These are phyloP conservation scores for Drosophila lini DNA, from an alignment of 1,140 invertebrate species.

Conservation along the genomic window DNA sequence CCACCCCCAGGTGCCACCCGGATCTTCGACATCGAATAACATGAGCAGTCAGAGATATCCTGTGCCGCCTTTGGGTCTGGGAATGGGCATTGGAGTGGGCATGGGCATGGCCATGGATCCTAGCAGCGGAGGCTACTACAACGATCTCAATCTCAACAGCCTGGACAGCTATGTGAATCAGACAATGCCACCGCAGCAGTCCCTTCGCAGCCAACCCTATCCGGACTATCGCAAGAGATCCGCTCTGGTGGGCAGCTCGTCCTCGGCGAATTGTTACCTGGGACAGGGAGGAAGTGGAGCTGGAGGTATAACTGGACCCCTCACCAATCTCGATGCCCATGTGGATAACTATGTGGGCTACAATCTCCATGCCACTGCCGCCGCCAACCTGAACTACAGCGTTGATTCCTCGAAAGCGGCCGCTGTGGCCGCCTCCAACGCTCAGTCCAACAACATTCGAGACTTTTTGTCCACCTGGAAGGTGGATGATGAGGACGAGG, in stretches of 20 bases:
- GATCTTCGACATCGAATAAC: conserved; percentile 10
- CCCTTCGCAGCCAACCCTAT: conserved; percentile 26
- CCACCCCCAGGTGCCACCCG: conserved; percentile 15
- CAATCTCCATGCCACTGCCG: conserved; percentile 48
- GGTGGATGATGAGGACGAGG: conserved; percentile 78
- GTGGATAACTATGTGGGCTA: conserved; percentile 65
- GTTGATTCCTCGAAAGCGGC: conserved; percentile 7
- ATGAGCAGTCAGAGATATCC: conserved; percentile 44
- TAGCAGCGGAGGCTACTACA: conserved; percentile 60
- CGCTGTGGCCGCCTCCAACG: conserved; percentile 12
- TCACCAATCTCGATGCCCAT: conserved; percentile 60
- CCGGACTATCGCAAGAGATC: conserved; percentile 68
- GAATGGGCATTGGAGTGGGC: conserved; percentile 44
- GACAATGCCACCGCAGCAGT: conserved; percentile 41
- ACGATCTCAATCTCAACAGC: conserved; percentile 68
- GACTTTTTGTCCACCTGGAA: conserved; percentile 83
- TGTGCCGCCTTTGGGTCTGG: conserved; percentile 16
- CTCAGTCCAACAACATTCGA: conserved; percentile 72
- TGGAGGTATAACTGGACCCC: not conserved
- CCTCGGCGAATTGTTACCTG: conserved; percentile 51
- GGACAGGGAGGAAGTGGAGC: conserved; percentile 24
- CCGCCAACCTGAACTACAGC: not conserved
- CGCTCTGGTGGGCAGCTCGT: conserved; percentile 9
- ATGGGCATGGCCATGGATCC: conserved; percentile 46
- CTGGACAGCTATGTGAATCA: conserved; percentile 46